Evolutionary conservation across 2,888 invertebrate species (phyloP), one percentile per base, ranked within the genome.

Genomic region (Cataglyphis albicans): DNA sequence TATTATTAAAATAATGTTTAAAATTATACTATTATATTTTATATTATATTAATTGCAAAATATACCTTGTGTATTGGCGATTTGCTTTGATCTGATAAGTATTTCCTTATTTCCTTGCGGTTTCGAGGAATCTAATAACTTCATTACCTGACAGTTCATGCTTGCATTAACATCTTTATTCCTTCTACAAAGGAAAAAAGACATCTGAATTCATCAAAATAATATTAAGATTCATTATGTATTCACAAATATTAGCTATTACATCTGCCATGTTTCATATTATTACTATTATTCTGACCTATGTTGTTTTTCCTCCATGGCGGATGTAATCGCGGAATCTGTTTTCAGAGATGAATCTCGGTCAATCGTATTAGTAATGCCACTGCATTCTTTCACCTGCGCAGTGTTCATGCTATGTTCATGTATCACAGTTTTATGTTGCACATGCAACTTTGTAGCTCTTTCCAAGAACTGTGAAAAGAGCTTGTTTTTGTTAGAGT

Each of bases 401-500:
- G 61, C 76, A 64, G 67, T 72, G 57, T 89, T 83, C 57, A 78
- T 55, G 81, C 73, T 87, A 70, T 85, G 32, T 32, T 32, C 32
- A 32, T 32, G 90, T 90, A 88, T 89, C 86, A 89, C 90, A 89
- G 90, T 90, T 80, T 90, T 90, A 73, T 90, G 78, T 64, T 92
- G 92, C 73, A 91, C 87, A 84, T 87, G 48, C 18, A 48, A n/a
- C 7, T 48, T 48, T n/a, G 48, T 6, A 7, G 48, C 48, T 7
- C 48, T 48, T 48, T 94, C 93, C 59, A 94, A 91, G 61, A 93
- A 88, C 72, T 94, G 93, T 9, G 92, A 91, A 48, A 93, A 86
- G 83, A 92, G 89, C 74, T 92, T 91, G 52, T 91, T 94, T 73
- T 91, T 92, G 57, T 92, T 92, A 92, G 78, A 29, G 76, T 95